These are phyloP conservation scores for Clarias platycephalus DNA, from an alignment of 2,797 vertebrate genomes.

Conservation along the genomic window DNA sequence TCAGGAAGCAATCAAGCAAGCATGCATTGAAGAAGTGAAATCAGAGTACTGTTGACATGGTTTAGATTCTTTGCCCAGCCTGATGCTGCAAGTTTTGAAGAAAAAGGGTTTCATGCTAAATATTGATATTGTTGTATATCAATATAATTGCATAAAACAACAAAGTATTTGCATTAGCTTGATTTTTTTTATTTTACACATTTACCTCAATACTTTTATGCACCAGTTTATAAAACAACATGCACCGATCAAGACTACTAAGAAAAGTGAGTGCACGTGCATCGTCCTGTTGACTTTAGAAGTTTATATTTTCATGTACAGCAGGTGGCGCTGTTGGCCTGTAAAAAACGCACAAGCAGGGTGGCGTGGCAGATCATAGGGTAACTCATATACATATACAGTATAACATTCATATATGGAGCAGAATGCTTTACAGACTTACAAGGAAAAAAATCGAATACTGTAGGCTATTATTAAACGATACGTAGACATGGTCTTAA, in stretches of 20 bases:
- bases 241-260: neutral
- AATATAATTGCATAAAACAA: no score
- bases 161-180: no score
- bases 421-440: neutral
- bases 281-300: neutral
- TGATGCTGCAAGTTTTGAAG: no score
- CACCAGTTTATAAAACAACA: no score
- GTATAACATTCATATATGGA: neutral
- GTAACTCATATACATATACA: neutral
- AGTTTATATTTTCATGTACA: conserved; percentile 45
- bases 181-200: no score
- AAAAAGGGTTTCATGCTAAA: no score
- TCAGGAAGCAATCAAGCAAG: no score
- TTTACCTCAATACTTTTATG: no score
- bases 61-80: no score
- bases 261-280: neutral
- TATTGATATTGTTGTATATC: no score
- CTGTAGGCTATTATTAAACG: neutral
- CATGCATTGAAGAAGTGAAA: no score
- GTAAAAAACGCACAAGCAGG: conserved; percentile 48
- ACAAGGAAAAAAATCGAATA: neutral
- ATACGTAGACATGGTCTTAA: neutral
- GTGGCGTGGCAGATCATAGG: neutral
- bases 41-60: no score
- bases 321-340: conserved; percentile 73